Evolutionary conservation across 2,888 invertebrate species (phyloP).

Genomic region (Drosophila mimica): DNA sequence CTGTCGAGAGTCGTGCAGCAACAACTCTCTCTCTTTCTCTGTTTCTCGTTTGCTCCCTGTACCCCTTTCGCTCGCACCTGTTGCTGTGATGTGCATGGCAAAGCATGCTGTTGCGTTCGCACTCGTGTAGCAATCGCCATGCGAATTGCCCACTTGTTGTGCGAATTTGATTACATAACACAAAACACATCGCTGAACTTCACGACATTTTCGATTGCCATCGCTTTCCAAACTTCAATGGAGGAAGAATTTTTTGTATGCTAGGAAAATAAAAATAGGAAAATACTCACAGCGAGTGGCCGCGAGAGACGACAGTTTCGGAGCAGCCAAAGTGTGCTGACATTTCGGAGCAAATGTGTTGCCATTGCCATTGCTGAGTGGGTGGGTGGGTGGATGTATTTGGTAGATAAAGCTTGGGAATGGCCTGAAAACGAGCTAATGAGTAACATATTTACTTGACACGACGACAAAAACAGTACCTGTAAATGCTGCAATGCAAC

Average conservation of each 20-base stretch:
- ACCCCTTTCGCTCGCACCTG: conserved; percentile 19
- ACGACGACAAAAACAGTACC: conserved; percentile 26
- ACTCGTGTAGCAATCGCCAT: conserved; percentile 4
- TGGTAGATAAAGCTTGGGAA: neutral
- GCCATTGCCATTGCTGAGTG: conserved; percentile 65
- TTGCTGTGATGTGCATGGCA: conserved; percentile 8
- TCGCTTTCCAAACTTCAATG: neutral
- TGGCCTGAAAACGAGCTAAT: conserved; percentile 22
- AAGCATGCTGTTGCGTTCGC: conserved; percentile 36
- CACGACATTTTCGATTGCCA: conserved; percentile 9
- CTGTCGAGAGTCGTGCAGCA: conserved; percentile 25
- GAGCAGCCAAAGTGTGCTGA: conserved; percentile 64
- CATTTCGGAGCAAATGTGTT: conserved; percentile 75
- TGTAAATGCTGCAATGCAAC: conserved; percentile 32
- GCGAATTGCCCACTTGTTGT: conserved; percentile 27
- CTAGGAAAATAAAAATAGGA: neutral
- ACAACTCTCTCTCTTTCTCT: conserved; percentile 16
- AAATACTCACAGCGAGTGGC: conserved; percentile 53
- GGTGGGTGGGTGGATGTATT: neutral
- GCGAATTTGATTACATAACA: conserved; percentile 63
- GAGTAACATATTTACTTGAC: neutral
- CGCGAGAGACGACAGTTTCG: conserved; percentile 64
- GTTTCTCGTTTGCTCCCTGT: neutral
- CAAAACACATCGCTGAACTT: conserved; percentile 28
- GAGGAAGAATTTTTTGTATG: neutral